Conservation (phyloP, 2,797 vertebrate species). For the Austrolebias charrua region DNA sequence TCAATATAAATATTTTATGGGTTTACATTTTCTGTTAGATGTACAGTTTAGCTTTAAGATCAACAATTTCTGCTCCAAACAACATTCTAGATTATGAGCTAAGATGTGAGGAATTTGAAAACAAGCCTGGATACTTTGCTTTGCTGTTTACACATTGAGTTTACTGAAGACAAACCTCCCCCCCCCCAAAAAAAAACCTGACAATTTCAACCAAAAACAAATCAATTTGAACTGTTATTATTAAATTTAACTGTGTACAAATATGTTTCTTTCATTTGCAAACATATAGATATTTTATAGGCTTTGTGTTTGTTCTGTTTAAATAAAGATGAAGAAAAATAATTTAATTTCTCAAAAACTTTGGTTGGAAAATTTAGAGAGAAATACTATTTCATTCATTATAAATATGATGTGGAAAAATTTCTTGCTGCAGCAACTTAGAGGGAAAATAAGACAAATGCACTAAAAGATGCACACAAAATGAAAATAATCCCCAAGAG, state of each 20-base stretch:
- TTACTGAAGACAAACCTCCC: neutral
- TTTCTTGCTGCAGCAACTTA: neutral
- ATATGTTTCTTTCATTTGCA: neutral
- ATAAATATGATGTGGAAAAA: neutral
- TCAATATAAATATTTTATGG: constrained; percentile 24
- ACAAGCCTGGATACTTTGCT: neutral
- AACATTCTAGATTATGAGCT: neutral
- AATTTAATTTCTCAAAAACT: too few species aligned
- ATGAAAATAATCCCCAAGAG: constrained; percentile 4
- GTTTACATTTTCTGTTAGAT: constrained; percentile 11
- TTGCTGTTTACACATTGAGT: neutral
- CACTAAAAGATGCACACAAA: neutral
- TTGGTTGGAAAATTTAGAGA: constrained; percentile 9
- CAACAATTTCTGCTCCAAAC: constrained; percentile 2
- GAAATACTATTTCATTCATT: neutral
- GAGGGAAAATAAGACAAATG: constrained; percentile 2
- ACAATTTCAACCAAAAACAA: neutral
- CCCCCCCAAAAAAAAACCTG: neutral
- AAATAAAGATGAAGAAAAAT: neutral
- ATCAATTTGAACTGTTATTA: too few species aligned
- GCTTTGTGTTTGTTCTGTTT: neutral
- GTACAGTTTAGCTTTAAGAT: constrained; percentile 3
- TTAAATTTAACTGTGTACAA: neutral
- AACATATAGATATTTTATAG: too few species aligned
- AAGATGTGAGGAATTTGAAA: neutral